Base-by-base conservation (phyloP, 2,797 vertebrate genomes). In the Alectoris magna region DNA sequence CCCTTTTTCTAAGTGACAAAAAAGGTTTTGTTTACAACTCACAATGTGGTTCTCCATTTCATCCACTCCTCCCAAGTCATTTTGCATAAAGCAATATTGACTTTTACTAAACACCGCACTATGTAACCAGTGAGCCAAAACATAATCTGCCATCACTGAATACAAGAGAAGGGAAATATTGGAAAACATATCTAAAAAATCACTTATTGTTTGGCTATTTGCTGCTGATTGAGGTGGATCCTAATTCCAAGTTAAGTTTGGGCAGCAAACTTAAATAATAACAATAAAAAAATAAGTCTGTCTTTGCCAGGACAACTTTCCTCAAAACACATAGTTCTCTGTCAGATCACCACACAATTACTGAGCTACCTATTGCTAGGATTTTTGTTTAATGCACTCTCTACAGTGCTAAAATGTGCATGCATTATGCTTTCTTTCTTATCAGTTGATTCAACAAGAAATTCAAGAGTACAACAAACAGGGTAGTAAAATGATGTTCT, bases 71-170 rank as follows among this genome's bases (percentile, higher is more conserved):
- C 56, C 46, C 34, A 88, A 95, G 94, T 91, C 85, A 90, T 41
- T 67, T 70, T 87, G 59, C 44, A 71, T 95, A 95, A 96, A 89
- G 88, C 59, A 83, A 78, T 84, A 73, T 26, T 95, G 39, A 34
- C 59, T 53, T 95, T 90, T 93, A 74, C 84, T 96, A 48, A 86
- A 59, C 53, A 60, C 51, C 66, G 77, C 84, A 90, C 73, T 88
- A 36, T 62, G 55, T 86, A 96, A 96, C 56, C 82, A 93, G 70
- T 82, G 96, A 97, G 95, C 74, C 76, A 90, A 80, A 94, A 77
- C 51, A 87, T 48, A 95, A 79, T 60, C 41, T 94, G 68, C 95
- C 88, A 95, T 75, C 88, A 70, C 24, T 56, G 97, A 94, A 94
- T 84, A 71, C 44, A 94, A 93, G 66, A 69, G 48, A 83, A 81